Conservation (phyloP, 2,113 vertebrate species). For the Osmerus eperlanus region DNA sequence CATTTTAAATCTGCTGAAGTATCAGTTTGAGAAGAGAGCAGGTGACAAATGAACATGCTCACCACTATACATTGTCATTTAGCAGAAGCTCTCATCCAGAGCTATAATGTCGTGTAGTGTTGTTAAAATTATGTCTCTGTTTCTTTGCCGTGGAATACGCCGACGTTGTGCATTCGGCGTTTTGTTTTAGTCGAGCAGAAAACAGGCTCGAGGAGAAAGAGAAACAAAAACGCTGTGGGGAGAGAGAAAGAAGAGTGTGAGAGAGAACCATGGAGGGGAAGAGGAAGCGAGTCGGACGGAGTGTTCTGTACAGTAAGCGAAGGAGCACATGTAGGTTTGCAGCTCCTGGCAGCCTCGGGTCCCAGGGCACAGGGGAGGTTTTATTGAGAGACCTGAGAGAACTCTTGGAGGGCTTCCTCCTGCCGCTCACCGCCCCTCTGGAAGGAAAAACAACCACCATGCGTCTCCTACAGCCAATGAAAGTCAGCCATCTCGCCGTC, state of each 20-base stretch:
- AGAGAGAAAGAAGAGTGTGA: neutral
- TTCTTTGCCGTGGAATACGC: no score
- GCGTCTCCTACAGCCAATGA: slow-evolving; percentile 6
- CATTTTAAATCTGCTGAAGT: neutral
- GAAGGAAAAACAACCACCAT: slow-evolving; percentile 9
- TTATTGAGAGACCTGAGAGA: slow-evolving; percentile 31
- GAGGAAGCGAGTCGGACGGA: neutral
- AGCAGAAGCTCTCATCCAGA: no score
- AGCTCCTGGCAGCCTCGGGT: slow-evolving; percentile 7
- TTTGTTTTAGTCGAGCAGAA: no score
- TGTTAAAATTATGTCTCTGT: no score
- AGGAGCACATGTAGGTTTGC: slow-evolving; percentile 24
- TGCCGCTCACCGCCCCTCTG: slow-evolving; percentile 11
- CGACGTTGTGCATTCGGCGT: no score
- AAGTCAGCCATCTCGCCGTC: slow-evolving; percentile 7
- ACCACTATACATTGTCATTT: neutral
- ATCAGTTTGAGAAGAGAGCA: neutral
- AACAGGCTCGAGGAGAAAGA: no score
- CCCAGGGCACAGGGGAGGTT: slow-evolving; percentile 20
- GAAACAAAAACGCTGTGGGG: neutral
- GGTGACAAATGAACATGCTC: neutral
- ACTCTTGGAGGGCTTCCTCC: slow-evolving; percentile 22
- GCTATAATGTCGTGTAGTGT: neutral
- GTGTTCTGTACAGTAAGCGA: slow-evolving; percentile 9
- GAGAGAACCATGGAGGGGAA: no score